Conservation (phyloP, 1,140 invertebrate species). For the Chionoecetes opilio region DNA sequence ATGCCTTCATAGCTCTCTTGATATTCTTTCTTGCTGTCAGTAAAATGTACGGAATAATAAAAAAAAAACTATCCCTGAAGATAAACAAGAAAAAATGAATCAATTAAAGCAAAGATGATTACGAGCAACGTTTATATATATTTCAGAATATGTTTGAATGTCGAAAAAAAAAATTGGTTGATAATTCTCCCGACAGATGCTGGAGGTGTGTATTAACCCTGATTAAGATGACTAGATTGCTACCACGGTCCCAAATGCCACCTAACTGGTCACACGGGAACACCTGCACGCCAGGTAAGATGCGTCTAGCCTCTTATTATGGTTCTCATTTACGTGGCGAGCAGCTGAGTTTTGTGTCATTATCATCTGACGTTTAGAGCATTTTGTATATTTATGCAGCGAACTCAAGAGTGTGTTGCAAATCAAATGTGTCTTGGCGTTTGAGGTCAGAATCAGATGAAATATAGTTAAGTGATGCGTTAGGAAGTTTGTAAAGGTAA, state of each 20-base stretch:
- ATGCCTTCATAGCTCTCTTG: too few relatives aligned
- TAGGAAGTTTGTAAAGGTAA: too few relatives aligned
- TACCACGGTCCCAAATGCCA: background rate
- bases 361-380: background rate
- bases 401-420: background rate
- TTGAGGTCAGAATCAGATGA: background rate
- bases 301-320: background rate
- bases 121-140: background rate
- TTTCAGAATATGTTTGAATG: background rate
- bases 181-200: background rate
- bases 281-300: background rate
- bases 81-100: background rate
- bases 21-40: too few relatives aligned
- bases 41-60: too few relatives aligned
- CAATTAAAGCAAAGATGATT: background rate
- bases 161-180: background rate
- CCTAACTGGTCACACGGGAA: background rate
- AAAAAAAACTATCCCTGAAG: too few relatives aligned
- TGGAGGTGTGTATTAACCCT: background rate
- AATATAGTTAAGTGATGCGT: too few relatives aligned
- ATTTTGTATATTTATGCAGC: background rate
- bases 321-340: background rate
- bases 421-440: constrained; percentile 16
- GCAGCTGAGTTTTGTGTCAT: background rate
- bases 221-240: constrained; percentile 19